Conservation (phyloP, 1,140 invertebrate species). For the Parapsyche elsis region DNA sequence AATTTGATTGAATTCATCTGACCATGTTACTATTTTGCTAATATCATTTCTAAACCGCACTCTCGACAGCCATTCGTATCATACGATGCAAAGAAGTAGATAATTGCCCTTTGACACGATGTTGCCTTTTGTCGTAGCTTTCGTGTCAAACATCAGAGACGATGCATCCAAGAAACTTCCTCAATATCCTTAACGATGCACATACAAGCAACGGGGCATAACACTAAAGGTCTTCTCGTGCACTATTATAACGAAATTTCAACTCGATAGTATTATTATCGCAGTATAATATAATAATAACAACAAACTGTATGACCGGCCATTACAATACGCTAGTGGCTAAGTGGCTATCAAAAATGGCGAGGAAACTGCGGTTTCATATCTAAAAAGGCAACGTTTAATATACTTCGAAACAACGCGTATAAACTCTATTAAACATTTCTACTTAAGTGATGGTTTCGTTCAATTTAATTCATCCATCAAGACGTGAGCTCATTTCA, state of each 20-base stretch:
- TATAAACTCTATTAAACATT: too few species aligned
- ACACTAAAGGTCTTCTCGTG: constrained; percentile 22
- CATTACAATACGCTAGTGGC: too few species aligned
- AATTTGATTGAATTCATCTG: too few species aligned
- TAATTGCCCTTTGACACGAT: not conserved
- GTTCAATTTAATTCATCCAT: too few species aligned
- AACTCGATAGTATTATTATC: not conserved
- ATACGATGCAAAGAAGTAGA: too few species aligned
- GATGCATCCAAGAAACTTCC: constrained; percentile 13
- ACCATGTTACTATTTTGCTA: too few species aligned
- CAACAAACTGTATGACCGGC: not conserved
- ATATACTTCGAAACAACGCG: too few species aligned
- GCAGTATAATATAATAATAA: constrained; percentile 5
- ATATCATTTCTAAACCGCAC: too few species aligned
- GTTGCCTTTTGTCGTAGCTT: not conserved
- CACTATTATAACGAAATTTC: constrained; percentile 5
- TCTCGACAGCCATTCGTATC: too few species aligned
- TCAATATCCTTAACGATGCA: constrained; percentile 29
- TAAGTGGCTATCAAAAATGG: not conserved
- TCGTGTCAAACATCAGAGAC: not conserved
- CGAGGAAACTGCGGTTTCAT: not conserved
- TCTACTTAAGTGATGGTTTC: too few species aligned
- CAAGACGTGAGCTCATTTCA: too few species aligned
- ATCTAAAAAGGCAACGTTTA: too few species aligned
- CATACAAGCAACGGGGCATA: not conserved